Base-by-base conservation (phyloP, 2,113 vertebrate species). In the Typhlomys cinereus region DNA sequence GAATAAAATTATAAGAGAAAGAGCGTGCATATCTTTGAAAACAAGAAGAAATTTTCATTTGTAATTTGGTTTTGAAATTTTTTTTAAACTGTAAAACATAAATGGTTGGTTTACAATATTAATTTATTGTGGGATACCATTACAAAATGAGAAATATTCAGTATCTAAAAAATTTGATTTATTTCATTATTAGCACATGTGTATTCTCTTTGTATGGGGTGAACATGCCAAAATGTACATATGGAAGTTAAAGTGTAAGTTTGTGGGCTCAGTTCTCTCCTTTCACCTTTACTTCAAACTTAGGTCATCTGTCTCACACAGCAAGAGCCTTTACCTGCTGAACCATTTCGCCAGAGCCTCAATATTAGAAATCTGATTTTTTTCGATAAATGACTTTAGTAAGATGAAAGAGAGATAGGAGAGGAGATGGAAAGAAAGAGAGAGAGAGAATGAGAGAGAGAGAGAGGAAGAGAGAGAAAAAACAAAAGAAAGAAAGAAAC, bases 41-140 rank as follows among this genome's bases (percentile, higher is more conserved):
- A 20, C 41, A 50, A 7, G 7, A 64, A 11, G 67, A 34, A 87
- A 46, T 44, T 50, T 39, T 75, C 31, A 81, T 61, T 73, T 87
- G 25, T 48, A 67, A 69, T 44, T 78, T 44, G 48, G 73, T 81
- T 95, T 70, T 48, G 34, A 64, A 89, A 75, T 11, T 75, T 85
- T 59, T 62, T 3, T 9, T 78, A 73, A 46, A 62, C 29, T 79
- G 27, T 48, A 57, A 88, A 93, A 15, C 18, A 69, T 10, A 25
- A 88, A 44, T 34, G 36, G 0, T 27, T 88, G 17, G 13, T 81
- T 11, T 4, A 67, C 17, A 1, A 71, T 48, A 20, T 59, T 78
- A 69, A 50, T 89, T 86, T 90, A 44, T 57, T 71, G 3, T 39
- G 73, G 39, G 15, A 41, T 0, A 48, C 23, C 21, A 31, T 39